Base-by-base conservation (phyloP, 2,888 invertebrate genomes). In the Enchytraeus crypticus region DNA sequence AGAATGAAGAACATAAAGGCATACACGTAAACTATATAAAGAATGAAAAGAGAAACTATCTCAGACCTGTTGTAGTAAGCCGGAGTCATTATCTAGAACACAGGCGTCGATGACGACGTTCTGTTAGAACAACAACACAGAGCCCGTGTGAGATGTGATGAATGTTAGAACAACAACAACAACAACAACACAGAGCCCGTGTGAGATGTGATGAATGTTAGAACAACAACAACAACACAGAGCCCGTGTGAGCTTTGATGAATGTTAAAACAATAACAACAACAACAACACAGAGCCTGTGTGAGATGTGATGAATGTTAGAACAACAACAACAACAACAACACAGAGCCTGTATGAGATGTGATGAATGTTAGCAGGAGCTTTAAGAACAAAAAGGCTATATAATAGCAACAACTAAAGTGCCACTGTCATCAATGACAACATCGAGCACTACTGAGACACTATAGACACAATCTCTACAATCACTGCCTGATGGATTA, bases 91-190 rank as follows among this genome's bases (percentile, higher is more conserved):
- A 77, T 91, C 91, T 71, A 96, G 80, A 1, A 93, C 88, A 74
- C 96, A 96, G 2, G 92, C 91, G 80, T 96, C 96, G 53, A 96
- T 84, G 5, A 89, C 84, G 47, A 95, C 87, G 80, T 88, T 88
- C 83, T 59, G 27, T 43, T 34, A 59, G n/a, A 57, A 26, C 45
- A 21, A 33, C n/a, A 57, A 57, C 21, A 43, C 27, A 43, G 11
- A 33, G 21, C 34, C 8, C 23, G 38, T 3, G 5, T 38, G 23
- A 2, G 23, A 11, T n/a, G 29, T 18, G 1, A 27, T n/a, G 18
- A 4, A 46, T 18, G 23, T 27, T 18, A 46, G 46, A 14, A 47
- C 26, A 21, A 26, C 26, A 47, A 46, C 3, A 46, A n/a, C 27
- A 11, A 27, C n/a, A 5, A 47, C 2, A 27, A n/a, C 14, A 21